Conservation (phyloP, 2,888 invertebrate genomes). For the Xylota segnis region DNA sequence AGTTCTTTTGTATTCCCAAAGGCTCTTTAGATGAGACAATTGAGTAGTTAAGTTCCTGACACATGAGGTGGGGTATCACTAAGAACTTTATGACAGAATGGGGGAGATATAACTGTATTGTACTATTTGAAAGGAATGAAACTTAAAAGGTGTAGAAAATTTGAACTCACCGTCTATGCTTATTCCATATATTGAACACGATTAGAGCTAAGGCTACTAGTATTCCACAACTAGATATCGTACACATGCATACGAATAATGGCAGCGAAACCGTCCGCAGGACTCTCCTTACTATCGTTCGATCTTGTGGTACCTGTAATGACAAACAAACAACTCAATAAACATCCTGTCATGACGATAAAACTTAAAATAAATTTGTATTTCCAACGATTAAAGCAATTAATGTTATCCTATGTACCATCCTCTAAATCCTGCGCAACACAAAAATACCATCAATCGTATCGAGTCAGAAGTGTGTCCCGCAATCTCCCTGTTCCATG, state of each 20-base stretch:
- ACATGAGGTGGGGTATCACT: neutral
- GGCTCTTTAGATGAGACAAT: neutral
- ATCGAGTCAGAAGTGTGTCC: conserved; percentile 23
- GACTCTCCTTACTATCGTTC: conserved; percentile 94
- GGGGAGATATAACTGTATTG: neutral
- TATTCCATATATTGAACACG: conserved; percentile 96
- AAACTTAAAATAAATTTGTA: neutral
- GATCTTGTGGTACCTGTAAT: conserved; percentile 95
- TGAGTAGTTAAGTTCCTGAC: neutral
- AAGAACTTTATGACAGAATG: neutral
- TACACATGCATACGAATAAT: conserved; percentile 96
- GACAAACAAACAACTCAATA: conserved; percentile 19
- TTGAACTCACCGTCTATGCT: conserved; percentile 92
- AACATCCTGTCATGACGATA: neutral
- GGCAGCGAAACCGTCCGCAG: conserved; percentile 94
- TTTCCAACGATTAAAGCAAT: conserved; percentile 33
- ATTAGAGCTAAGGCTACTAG: conserved; percentile 93
- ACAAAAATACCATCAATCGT: conserved; percentile 61
- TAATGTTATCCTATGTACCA: conserved; percentile 11
- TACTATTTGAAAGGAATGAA: neutral
- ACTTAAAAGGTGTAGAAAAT: neutral
- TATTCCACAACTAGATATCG: conserved; percentile 95
- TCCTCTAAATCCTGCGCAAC: conserved; percentile 2
- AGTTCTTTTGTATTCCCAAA: conserved; percentile 3
- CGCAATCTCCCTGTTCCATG: conserved; percentile 22